A percentile compares a stretch with the other conserved stretches of the same genome.
Conservation (phyloP, 2,113 vertebrate genomes). For the Ctenomys sociabilis region DNA sequence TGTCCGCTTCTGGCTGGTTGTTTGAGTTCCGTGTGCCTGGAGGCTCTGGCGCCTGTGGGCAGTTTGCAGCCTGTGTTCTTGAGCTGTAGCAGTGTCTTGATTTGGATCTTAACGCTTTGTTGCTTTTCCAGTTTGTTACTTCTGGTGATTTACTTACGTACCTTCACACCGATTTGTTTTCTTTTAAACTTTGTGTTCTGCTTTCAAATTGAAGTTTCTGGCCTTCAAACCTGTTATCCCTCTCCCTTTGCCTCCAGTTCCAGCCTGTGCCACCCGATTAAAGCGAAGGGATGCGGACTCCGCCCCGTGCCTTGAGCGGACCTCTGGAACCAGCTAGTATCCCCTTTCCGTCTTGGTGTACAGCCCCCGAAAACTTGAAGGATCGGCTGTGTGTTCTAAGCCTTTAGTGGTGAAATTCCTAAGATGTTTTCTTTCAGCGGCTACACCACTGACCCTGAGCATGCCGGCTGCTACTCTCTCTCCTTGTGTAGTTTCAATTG, state of each 20-base stretch:
- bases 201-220: not conserved
- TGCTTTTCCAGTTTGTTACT: not conserved
- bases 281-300: not conserved
- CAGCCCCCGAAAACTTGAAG: not conserved
- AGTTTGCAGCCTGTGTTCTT: accelerated
- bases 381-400: not conserved
- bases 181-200: not conserved
- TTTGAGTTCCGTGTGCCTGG: not conserved
- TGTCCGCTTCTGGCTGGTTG: not conserved
- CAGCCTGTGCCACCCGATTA: not conserved
- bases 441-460: not conserved
- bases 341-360: not conserved
- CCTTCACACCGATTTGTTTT: not conserved
- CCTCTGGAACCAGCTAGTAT: not conserved
- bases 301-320: not conserved
- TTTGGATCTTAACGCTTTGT: not conserved
- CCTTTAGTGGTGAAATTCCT: not conserved
- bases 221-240: not conserved
- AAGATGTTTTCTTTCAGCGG: slow-evolving; percentile 8
- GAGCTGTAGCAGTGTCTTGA: not conserved
- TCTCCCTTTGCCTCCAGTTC: not conserved
- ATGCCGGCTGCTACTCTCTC: not conserved
- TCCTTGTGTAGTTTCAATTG: not conserved
- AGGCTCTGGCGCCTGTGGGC: not conserved
- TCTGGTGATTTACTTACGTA: not conserved